A percentile compares a stretch with the other conserved stretches of the same genome.
Conservation (phyloP, 2,113 vertebrate species). For the Irena cyanogastra region DNA sequence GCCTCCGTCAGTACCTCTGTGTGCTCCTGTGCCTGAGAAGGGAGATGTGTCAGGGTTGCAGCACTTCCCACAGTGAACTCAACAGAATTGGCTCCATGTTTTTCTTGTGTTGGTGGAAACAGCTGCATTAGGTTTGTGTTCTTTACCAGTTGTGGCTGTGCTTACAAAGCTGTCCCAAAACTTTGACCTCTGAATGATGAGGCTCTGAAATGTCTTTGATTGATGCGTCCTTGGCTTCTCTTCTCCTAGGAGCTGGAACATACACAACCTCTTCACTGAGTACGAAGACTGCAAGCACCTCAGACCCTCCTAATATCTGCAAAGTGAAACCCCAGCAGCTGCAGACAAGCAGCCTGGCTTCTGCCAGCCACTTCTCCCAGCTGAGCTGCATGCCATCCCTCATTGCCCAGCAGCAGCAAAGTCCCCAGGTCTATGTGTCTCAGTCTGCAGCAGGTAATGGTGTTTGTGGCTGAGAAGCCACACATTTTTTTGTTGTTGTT, state of each 20-base stretch:
- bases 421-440: constrained; percentile 95
- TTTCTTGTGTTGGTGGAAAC: background rate
- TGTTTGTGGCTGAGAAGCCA: background rate
- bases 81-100: background rate
- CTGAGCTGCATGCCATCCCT: constrained; percentile 92
- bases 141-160: background rate
- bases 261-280: constrained; percentile 94
- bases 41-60: background rate
- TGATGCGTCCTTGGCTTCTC: background rate
- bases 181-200: background rate
- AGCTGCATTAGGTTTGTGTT: background rate
- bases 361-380: constrained; percentile 90
- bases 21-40: background rate
- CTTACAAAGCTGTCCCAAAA: background rate
- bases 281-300: constrained; percentile 93
- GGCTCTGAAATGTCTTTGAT: background rate
- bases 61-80: background rate
- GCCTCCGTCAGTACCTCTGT: background rate
- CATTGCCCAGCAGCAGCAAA: constrained; percentile 92
- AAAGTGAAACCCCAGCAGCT: constrained; percentile 98
- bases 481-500: background rate
- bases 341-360: constrained; percentile 85
- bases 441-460: constrained; percentile 95
- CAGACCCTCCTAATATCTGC: constrained; percentile 97
- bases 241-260: constrained; percentile 84